Evolutionary conservation across 2,113 vertebrate genomes (phyloP), one percentile per base, ranked within the genome.

Genomic region (Pseudopodoces humilis): DNA sequence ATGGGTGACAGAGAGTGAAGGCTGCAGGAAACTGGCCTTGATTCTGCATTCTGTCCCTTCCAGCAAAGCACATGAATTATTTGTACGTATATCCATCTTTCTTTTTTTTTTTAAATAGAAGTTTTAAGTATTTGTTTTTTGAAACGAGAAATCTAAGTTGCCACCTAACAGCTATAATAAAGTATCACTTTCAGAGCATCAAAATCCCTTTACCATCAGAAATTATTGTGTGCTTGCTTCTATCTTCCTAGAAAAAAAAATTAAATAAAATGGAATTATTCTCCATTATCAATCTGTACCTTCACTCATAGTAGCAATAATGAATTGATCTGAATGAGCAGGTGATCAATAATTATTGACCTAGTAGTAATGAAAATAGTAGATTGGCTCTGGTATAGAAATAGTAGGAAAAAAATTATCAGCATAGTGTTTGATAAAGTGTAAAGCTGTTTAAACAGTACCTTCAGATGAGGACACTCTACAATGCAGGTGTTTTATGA

Each of bases 281-380:
- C 10, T 63, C 25, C 47, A 64, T 76, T 88, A 72, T 46, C 25
- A 62, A 31, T 79, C 58, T 86, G 13, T 50, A 68, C 18, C 12
- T 93, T 91, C 24, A 56, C 24, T 91, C 20, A 27, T 8, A 75
- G 30, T 9, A 78, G 30, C 20, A 56, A 53, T 81, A 64, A 80
- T 43, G 7, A 77, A 59, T 85, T 94, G 63, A 2, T 3, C 20
- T 75, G 18, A 89, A 72, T 49, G 33, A 79, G 18, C 33, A 84
- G 71, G 8, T 35, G 28, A 94, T 90, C 80, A 92, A 65, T 92
- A 94, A 80, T 75, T 93, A 95, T 78, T 64, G 90, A 87, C 28
- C 37, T 46, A 60, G 75, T 33, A 69, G 43, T 16, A 90, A 50
- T 63, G 72, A 65, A 84, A 92, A 76, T 37, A 87, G 21, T 68